phyloP scores from a whole-genome alignment of 1,140 invertebrate species.

The Archivesica marissinica region DNA sequence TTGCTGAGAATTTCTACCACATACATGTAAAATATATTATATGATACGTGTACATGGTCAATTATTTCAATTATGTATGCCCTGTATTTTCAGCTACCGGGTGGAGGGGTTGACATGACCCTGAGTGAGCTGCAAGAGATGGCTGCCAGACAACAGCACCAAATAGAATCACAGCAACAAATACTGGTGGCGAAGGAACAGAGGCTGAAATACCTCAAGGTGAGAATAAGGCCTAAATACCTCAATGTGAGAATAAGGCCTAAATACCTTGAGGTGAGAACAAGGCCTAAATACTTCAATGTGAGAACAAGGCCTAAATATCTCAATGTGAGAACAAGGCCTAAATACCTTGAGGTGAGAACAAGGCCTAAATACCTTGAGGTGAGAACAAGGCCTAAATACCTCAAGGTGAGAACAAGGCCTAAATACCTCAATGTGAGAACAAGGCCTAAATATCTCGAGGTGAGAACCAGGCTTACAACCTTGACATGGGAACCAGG shows the following conservation, averaged over 20 bases:
- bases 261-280: neutral
- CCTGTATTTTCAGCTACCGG: constrained; percentile 89
- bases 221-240: neutral
- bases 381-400: too few species aligned
- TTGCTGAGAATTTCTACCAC: too few species aligned
- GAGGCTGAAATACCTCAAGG: constrained; percentile 95
- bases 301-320: too few species aligned
- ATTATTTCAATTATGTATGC: neutral
- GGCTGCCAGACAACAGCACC: constrained; percentile 97
- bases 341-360: too few species aligned
- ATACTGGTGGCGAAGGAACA: constrained; percentile 95
- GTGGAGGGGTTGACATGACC: constrained; percentile 90
- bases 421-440: too few species aligned
- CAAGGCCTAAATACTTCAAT: neutral
- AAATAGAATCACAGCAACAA: constrained; percentile 97
- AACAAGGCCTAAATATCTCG: too few species aligned
- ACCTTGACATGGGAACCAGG: too few species aligned
- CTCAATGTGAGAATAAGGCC: neutral
- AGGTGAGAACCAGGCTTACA: too few species aligned
- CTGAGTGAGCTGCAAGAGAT: constrained; percentile 97
- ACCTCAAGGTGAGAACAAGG: too few species aligned
- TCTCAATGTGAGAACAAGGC: too few species aligned
- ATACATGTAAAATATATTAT: too few species aligned
- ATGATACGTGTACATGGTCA: neutral
- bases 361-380: too few species aligned